Evolutionary conservation across 2,113 vertebrate species (phyloP), one percentile per base, ranked within the genome.

Genomic region (Aptenodytes forsteri): DNA sequence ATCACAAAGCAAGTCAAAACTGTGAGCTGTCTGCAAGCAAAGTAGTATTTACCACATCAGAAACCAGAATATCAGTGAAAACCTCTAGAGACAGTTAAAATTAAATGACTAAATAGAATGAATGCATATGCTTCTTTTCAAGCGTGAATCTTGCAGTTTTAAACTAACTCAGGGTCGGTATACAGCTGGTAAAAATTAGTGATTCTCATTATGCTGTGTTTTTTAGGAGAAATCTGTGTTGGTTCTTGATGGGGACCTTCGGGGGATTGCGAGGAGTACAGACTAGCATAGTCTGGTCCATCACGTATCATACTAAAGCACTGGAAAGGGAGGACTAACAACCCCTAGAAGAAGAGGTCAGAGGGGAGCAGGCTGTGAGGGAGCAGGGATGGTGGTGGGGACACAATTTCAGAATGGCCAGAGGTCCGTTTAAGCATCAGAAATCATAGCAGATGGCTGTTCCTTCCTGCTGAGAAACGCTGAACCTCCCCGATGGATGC

Each of bases 181-280:
- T 27, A 32, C 6, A 59, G 46, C 20, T 59, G 17, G 52, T 59
- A 46, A 65, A 64, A 86, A 36, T 29, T 36, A 72, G 52, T 49
- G 17, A 44, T 56, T 81, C 6, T 18, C 46, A 61, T 52, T 32
- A 27, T 2, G 0, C 10, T 2, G 4, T 1, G 3, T 40, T 46
- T 83, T 75, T 36, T 32, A 59, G 36, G 67, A 36, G 11, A 87
- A 56, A 62, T 56, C 27, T 56, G 29, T 56, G 47, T 7, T 1
- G 1, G 18, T 13, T 75, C 34, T 46, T 47, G 23, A 36, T 7
- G 13, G 6, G 16, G 7, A 71, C 14, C n/a, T 26, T 58, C 1
- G 2, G n/a, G 19, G 1, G 1, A 58, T 1, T 32, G 47, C 42
- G 25, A 42, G 79, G 25, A 75, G 7, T 29, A 29, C 10, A 5